phyloP scores from a whole-genome alignment of 2,888 invertebrate genomes.

The Tribolium freemani region DNA sequence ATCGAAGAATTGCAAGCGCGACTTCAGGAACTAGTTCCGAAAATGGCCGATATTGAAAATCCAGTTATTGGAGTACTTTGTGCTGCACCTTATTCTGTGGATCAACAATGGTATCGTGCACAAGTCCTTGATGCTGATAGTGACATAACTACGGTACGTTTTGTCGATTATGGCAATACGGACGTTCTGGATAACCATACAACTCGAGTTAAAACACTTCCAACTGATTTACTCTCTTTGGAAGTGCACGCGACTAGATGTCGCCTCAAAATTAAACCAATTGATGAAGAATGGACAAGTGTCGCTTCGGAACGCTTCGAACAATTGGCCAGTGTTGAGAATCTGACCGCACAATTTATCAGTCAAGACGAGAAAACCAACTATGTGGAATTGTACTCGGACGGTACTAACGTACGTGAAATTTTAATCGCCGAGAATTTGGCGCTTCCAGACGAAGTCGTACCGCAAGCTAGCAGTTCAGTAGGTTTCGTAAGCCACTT shows the following conservation, averaged over 20 bases:
- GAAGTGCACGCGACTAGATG: constrained; percentile 75
- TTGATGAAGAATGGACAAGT: constrained; percentile 75
- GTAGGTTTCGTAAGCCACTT: constrained; percentile 77
- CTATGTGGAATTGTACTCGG: constrained; percentile 76
- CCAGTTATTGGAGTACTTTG: constrained; percentile 77
- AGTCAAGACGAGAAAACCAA: constrained; percentile 75
- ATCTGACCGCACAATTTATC: constrained; percentile 57
- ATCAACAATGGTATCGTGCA: constrained; percentile 94
- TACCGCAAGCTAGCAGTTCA: constrained; percentile 53
- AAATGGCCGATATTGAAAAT: constrained; percentile 71
- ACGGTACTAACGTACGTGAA: constrained; percentile 75
- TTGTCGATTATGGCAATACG: constrained; percentile 85
- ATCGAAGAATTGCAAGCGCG: constrained; percentile 76
- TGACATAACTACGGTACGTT: constrained; percentile 82
- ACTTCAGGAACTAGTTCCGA: constrained; percentile 72
- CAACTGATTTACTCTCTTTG: constrained; percentile 72
- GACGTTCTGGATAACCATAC: constrained; percentile 79
- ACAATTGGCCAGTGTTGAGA: constrained; percentile 53
- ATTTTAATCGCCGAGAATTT: constrained; percentile 73
- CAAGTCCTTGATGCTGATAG: constrained; percentile 84
- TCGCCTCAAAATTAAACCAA: constrained; percentile 77
- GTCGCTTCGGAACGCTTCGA: constrained; percentile 73
- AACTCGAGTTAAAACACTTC: constrained; percentile 74
- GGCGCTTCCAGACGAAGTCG: constrained; percentile 64
- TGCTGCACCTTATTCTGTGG: constrained; percentile 84